A percentile compares a stretch with the other conserved stretches of the same genome.
Evolutionary conservation across 1,140 invertebrate genomes (phyloP).

Genomic region (Drosophila rhopaloa): DNA sequence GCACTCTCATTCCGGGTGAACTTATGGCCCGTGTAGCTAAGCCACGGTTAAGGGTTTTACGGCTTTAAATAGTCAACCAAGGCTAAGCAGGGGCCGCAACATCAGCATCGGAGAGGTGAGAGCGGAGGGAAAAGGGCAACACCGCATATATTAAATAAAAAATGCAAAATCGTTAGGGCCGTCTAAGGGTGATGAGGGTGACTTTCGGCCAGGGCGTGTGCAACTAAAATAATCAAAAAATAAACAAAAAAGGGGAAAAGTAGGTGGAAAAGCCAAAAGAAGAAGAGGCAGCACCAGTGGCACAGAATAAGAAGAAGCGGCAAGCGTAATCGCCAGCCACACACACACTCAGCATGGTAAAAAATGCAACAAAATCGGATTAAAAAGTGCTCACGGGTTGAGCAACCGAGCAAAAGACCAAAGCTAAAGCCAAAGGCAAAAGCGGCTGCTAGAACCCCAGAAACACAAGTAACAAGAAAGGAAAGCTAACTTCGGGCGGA

Average conservation of each 20-base stretch:
- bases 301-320: slow-evolving; percentile 24
- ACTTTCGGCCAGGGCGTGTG: slow-evolving; percentile 27
- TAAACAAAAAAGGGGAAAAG: slow-evolving; percentile 29
- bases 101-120: slow-evolving; percentile 7
- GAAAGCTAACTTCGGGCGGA: too few species aligned
- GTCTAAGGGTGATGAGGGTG: slow-evolving; percentile 38
- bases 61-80: slow-evolving; percentile 64
- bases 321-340: slow-evolving; percentile 66
- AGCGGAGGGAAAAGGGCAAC: slow-evolving; percentile 18
- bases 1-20: slow-evolving; percentile 48
- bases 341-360: slow-evolving; percentile 50
- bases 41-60: slow-evolving; percentile 65
- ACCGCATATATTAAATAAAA: slow-evolving; percentile 69
- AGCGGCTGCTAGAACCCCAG: slow-evolving; percentile 35
- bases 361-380: slow-evolving; percentile 80
- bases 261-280: slow-evolving; percentile 53
- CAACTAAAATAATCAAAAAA: slow-evolving; percentile 77
- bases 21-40: slow-evolving; percentile 55
- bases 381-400: slow-evolving; percentile 74
- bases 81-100: slow-evolving; percentile 44
- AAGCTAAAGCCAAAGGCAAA: slow-evolving; percentile 60
- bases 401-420: slow-evolving; percentile 57
- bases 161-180: slow-evolving; percentile 60
- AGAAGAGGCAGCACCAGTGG: slow-evolving; percentile 23
- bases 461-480: slow-evolving; percentile 41